Conservation (phyloP, 2,113 vertebrate genomes). For the Lynx canadensis region DNA sequence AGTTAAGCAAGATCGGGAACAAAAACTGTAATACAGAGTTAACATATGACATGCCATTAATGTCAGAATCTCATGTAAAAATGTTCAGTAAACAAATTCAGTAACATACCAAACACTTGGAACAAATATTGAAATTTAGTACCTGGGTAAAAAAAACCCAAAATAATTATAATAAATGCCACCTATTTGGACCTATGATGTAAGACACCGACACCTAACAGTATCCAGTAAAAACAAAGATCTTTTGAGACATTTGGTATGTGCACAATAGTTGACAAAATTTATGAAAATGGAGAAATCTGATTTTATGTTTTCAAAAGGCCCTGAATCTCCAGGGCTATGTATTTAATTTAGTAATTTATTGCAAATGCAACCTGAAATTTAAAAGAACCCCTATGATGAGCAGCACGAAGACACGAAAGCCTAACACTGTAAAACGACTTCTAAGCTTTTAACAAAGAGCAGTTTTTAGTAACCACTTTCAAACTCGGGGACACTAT, state of each 20-base stretch:
- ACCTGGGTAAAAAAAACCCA: conserved; percentile 52
- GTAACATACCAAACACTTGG: conserved; percentile 37
- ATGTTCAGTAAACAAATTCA: conserved; percentile 28
- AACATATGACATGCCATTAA: conserved; percentile 2
- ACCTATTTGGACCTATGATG: neutral
- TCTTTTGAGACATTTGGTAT: conserved; percentile 35
- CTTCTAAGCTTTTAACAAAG: conserved; percentile 62
- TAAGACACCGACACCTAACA: neutral
- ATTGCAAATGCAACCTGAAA: conserved; percentile 62
- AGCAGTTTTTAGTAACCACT: conserved; percentile 73
- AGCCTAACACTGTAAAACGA: conserved; percentile 59
- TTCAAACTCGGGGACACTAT: conserved; percentile 76
- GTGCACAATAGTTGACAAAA: neutral
- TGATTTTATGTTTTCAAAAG: conserved; percentile 73
- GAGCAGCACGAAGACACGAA: conserved; percentile 45
- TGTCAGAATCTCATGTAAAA: conserved; percentile 35
- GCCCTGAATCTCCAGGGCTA: conserved; percentile 38
- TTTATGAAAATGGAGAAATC: conserved; percentile 58
- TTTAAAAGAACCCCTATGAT: conserved; percentile 4
- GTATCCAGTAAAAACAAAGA: conserved; percentile 49
- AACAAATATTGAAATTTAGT: conserved; percentile 38
- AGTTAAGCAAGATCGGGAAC: conserved; percentile 66
- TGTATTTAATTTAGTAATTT: conserved; percentile 60
- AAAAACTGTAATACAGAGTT: conserved; percentile 42
- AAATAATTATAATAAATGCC: conserved; percentile 16